Evolutionary conservation across 2,888 invertebrate species (phyloP), one percentile per base, ranked within the genome.

Genomic region (Eristalis intricaria): DNA sequence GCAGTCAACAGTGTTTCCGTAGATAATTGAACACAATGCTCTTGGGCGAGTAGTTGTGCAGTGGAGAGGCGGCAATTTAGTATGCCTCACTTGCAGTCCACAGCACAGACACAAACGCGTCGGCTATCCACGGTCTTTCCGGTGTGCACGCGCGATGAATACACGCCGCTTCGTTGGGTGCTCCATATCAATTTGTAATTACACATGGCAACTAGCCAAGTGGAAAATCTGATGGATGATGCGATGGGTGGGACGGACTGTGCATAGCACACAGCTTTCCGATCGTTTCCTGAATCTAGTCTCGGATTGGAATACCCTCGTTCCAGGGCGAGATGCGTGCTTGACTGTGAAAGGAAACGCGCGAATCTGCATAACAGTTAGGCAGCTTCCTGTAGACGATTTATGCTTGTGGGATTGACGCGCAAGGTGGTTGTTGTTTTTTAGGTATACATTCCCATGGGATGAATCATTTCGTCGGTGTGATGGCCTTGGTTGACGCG

Each of bases 161-260:
- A 63, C 81, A 15, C 63, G 43, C 23, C 66, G 38, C 60, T n/a
- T n/a, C n/a, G n/a, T n/a, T 75, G 64, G 84, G 84, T 79, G 71
- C 75, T 85, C 76, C 84, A 76, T 69, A 85, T 81, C 76, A 76
- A 76, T 73, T 61, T 66, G 61, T 26, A 80, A 69, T 43, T 68
- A 50, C 50, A 71, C 71, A 43, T 43, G 65, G 29, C 19, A 26
- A 15, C 22, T 23, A 40, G 29, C 64, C 70, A 71, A 64, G 22
- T 43, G 65, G 71, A 66, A 79, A 71, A 79, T 70, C 78, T 70
- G 15, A 50, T 50, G n/a, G 35, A 13, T 29, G 40, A 32, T 63
- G 32, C 29, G 63, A 63, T 15, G 63, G 63, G n/a, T 13, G 35
- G 35, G 26, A 4, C 38, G 35, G 26, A 4, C 38, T 1, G 32